Evolutionary conservation across 1,140 invertebrate genomes (phyloP), one percentile per base, ranked within the genome.

Genomic region (Caerostris extrusa): DNA sequence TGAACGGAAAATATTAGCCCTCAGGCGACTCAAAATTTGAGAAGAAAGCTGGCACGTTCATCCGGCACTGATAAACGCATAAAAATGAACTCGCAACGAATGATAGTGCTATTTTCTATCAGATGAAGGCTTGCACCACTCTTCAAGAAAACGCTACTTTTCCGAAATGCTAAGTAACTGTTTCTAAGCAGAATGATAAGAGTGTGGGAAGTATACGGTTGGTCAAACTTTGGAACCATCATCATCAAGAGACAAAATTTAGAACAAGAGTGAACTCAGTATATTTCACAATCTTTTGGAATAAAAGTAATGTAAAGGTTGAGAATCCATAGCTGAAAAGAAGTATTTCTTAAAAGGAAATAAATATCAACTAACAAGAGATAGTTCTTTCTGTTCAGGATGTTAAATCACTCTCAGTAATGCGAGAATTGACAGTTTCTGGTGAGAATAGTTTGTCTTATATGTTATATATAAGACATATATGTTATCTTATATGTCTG

Each of bases 161-260:
- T 5, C 8, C 10, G 53, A 77, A 12, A 77, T 2, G 71, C 14
- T 50, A 77, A 12, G 34, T 77, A 14, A 34, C 50, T 77, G 34
- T 50, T 77, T 67, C 53, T 77, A 50, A 12, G 34, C 34, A 17
- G 7, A 53, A 34, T 50, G 71, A 77, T 77, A 77, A 77, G 50
- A 77, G 53, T 77, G 34, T 77, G 71, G 34, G 71, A 77, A 77
- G 8, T 19, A 53, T 53, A 77, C 71, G 71, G 71, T 77, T 77
- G 71, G 71, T 77, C 71, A 77, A 77, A 50, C 71, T 14, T 14
- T 10, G 71, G 71, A 77, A 77, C 71, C 71, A 77, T 77, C 34
- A 50, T 34, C 19, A 77, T 53, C 50, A 53, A 3, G 53, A 14
- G 2, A 50, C 34, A 34, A 34, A 34, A 34, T 34, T 34, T 34